Evolutionary conservation across 92 coral and sea anemone species (phyloP), one percentile per base, ranked within the genome.

Genomic region (Micromussa lordhowensis): DNA sequence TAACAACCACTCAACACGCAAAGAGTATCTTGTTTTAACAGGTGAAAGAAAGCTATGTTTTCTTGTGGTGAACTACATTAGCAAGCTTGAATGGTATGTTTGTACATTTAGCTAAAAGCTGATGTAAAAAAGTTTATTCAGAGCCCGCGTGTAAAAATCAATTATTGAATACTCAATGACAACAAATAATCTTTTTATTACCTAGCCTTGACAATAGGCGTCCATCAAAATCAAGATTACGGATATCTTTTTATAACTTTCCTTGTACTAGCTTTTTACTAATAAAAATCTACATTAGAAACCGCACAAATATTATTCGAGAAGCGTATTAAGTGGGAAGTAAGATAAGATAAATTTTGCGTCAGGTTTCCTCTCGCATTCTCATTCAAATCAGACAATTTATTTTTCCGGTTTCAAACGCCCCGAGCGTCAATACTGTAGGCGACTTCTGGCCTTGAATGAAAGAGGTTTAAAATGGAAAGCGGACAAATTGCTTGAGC

Each of bases 341-440:
- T 11, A 10, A 10, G 74, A 70, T 84, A 55, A 72, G 73, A 74
- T 53, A 54, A 38, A 57, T 53, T 34, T 30, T 31, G 2, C 44
- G 38, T 21, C 51, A 71, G 13, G 72, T 73, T 55, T 73, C 71
- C 44, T 53, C 15, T 13, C 16, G 24, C 19, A 86, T 86, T 86
- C 66, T 77, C 14, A 86, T 86, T 76, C 89, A 86, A 86, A 86
- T 86, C 35, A 86, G 83, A 9, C 77, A 61, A 51, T 77, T 44
- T 77, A 70, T 44, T 75, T 77, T 76, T 86, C 89, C 83, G 89
- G 77, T 86, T 63, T 38, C 51, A 54, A 22, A 32, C 13, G 76
- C 89, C 83, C 54, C 30, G 40, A 86, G 89, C 77, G 44, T 30
- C 38, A 72, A 44, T 48, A 70, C 18, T 69, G 78, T 29, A 69